Evolutionary conservation across 2,888 invertebrate species (phyloP), one percentile per base, ranked within the genome.

Genomic region (Drosophila birchii): DNA sequence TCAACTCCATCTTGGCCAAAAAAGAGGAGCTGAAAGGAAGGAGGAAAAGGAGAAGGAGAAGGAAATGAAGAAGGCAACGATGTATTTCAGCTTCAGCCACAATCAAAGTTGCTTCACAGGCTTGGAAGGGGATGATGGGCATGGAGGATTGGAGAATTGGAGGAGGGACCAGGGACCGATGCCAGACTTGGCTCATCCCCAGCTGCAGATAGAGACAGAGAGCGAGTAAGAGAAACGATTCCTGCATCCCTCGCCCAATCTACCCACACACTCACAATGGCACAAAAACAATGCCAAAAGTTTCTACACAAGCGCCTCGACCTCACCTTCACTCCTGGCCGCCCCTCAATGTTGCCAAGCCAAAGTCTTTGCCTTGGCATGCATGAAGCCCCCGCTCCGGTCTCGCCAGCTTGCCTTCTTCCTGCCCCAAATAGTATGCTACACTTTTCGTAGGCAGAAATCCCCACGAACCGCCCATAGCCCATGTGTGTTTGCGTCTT

Each of bases 211-310:
- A 68, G 45, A 73, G 41, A 59, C 20, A 54, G 44, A 34, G 58
- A 29, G 39, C 38, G 16, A 41, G 55, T 34, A 41, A 34, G 75
- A 75, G 71, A 64, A 66, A 51, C 44, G 67, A 71, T 38, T 67
- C 43, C 67, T 55, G 49, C 75, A 44, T 54, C 61, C 59, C 39
- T 55, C 36, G 34, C 45, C 62, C 82, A 63, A 84, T 61, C 68
- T 68, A 71, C 72, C 76, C 61, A 79, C 74, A 80, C 43, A 47
- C 51, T 66, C 51, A 57, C 51, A 72, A 45, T 47, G 55, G 63
- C 70, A 70, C 90, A 86, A 85, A 90, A 86, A 86, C 86, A 86
- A 86, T 90, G 88, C 86, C 86, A 77, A 89, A 86, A 89, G 82
- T 86, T 86, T 88, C 80, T 62, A 73, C 68, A 70, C 67, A 76